phyloP scores from a whole-genome alignment of 2,113 vertebrate species.

The Tragelaphus strepsiceros region DNA sequence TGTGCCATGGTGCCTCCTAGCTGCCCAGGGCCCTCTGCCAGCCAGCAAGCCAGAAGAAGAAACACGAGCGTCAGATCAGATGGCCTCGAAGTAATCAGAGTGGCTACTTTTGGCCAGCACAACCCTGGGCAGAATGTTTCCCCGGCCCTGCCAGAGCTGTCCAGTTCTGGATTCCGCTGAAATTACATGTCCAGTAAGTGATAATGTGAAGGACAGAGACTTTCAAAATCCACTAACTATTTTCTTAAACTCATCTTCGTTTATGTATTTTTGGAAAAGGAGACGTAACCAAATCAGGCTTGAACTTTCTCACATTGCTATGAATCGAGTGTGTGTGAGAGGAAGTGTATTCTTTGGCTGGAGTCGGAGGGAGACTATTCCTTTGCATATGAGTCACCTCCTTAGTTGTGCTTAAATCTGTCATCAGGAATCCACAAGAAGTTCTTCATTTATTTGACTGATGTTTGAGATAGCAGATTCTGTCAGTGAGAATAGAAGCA shows the following conservation, averaged over 20 bases:
- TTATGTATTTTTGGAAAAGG: neutral
- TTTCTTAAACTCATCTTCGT: neutral
- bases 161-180: neutral
- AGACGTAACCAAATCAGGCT: neutral
- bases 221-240: neutral
- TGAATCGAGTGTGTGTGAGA: conserved; percentile 37
- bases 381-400: conserved; percentile 72
- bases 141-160: conserved; percentile 40
- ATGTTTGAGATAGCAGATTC: neutral
- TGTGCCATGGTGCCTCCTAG: neutral
- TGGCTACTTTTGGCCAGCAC: conserved; percentile 36
- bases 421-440: conserved; percentile 40
- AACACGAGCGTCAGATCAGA: conserved; percentile 63
- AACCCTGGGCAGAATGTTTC: neutral
- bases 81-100: conserved; percentile 57
- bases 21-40: conserved; percentile 52
- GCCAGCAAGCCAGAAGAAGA: conserved; percentile 48
- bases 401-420: conserved; percentile 61
- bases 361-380: conserved; percentile 54
- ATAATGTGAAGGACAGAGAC: neutral
- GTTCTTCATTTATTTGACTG: conserved; percentile 9
- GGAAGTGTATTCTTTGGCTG: conserved; percentile 63
- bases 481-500: neutral
- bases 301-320: conserved; percentile 58
- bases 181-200: neutral